These are phyloP conservation scores for Agriotes lineatus DNA, from an alignment of 2,888 invertebrate genomes.

Conservation along the genomic window DNA sequence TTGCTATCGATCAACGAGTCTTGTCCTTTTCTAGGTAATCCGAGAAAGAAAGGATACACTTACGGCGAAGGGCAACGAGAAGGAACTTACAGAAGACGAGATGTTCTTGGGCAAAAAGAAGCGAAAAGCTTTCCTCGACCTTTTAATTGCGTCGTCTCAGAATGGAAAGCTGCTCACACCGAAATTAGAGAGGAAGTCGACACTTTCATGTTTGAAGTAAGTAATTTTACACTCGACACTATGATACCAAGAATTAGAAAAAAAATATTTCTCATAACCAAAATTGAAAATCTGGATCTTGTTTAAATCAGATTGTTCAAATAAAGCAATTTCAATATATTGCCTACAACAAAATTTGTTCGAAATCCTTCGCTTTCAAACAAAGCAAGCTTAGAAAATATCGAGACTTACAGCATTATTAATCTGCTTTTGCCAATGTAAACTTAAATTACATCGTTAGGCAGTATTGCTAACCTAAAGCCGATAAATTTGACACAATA, in stretches of 20 bases:
- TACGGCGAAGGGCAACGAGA: background rate
- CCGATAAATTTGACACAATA: slow-evolving; percentile 33
- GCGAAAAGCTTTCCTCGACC: slow-evolving; percentile 60
- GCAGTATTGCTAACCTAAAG: slow-evolving; percentile 9
- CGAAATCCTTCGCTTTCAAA: too few relatives aligned
- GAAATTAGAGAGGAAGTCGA: slow-evolving; percentile 64
- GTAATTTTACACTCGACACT: too few relatives aligned
- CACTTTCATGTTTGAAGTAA: slow-evolving; percentile 65
- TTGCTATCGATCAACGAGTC: too few relatives aligned
- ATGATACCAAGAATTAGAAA: too few relatives aligned
- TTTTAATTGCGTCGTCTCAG: slow-evolving; percentile 57
- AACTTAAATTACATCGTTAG: slow-evolving; percentile 27
- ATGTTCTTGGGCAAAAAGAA: slow-evolving; percentile 51
- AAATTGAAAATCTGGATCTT: too few relatives aligned
- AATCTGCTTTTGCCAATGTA: slow-evolving; percentile 2
- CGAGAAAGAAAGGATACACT: slow-evolving; percentile 43
- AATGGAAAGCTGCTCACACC: slow-evolving; percentile 51
- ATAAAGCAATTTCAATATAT: too few relatives aligned
- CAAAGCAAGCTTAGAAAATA: too few relatives aligned
- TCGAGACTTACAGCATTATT: too few relatives aligned
- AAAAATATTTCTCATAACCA: too few relatives aligned
- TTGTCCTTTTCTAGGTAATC: slow-evolving; percentile 43
- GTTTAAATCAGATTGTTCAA: too few relatives aligned
- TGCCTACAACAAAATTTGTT: too few relatives aligned
- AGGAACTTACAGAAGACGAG: slow-evolving; percentile 36